phyloP scores from a whole-genome alignment of 92 coral and sea anemone genomes.

The Siderastrea siderea region DNA sequence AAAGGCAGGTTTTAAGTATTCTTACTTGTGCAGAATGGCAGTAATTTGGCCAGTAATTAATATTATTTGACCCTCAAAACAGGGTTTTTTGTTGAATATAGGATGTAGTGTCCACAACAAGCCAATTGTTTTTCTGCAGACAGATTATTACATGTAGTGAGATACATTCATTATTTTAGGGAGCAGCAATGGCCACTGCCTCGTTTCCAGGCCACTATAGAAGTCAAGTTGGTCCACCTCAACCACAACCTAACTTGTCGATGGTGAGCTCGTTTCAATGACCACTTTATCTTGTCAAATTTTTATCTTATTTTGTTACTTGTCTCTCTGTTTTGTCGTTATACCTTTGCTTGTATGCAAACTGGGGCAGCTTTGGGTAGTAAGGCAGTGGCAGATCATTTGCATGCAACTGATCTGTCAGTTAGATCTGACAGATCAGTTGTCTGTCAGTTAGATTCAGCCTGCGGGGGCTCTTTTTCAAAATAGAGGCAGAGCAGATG shows the following conservation, averaged over 20 bases:
- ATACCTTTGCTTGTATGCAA: neutral
- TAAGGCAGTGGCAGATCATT: neutral
- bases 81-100: neutral
- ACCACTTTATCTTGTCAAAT: neutral
- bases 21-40: too few relatives aligned
- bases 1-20: too few relatives aligned
- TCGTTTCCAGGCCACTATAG: conserved; percentile 80
- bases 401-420: too few relatives aligned
- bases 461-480: too few relatives aligned
- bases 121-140: neutral
- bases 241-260: conserved; percentile 55
- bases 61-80: too few relatives aligned
- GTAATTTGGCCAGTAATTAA: too few relatives aligned
- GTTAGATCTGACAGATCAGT: too few relatives aligned
- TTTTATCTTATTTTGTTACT: neutral
- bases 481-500: too few relatives aligned
- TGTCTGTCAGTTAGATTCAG: too few relatives aligned
- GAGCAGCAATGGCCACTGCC: conserved; percentile 90
- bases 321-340: neutral
- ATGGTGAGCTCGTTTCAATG: conserved; percentile 43
- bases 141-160: neutral
- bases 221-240: conserved; percentile 75
- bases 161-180: conserved; percentile 44
- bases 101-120: neutral
- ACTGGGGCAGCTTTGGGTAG: neutral